Evolutionary conservation across 1,140 invertebrate genomes (phyloP).

Genomic region (Pseudomyrmex cubaensis): DNA sequence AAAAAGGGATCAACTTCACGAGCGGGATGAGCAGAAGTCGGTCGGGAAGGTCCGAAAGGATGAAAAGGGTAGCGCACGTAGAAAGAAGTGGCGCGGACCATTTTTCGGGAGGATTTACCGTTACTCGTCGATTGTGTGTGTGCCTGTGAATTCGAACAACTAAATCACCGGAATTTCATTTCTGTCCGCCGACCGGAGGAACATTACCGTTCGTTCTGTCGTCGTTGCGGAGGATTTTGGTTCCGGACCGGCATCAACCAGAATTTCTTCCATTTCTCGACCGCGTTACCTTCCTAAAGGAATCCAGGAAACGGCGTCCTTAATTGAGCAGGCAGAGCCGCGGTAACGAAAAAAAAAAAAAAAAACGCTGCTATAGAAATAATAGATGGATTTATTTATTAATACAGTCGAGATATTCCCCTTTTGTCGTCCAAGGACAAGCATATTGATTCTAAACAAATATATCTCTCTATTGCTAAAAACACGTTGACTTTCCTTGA

Average conservation of each 20-base stretch:
- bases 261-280: conserved; percentile 54
- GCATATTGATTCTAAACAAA: no score
- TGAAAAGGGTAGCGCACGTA: conserved; percentile 44
- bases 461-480: no score
- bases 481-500: no score
- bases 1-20: conserved; percentile 42
- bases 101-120: conserved; percentile 77
- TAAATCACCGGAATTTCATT: conserved; percentile 83
- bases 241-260: conserved; percentile 20
- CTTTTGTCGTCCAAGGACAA: no score
- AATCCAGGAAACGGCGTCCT: conserved; percentile 60
- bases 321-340: conserved; percentile 47
- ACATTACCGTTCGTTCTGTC: conserved; percentile 79
- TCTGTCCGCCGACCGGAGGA: conserved; percentile 75
- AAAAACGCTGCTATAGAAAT: background rate
- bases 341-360: conserved; percentile 8
- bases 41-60: conserved; percentile 22
- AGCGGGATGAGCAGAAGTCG: conserved; percentile 16
- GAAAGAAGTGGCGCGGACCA: conserved; percentile 71
- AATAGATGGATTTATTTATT: background rate
- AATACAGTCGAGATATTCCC: background rate
- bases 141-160: conserved; percentile 79
- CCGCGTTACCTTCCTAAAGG: conserved; percentile 1
- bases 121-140: conserved; percentile 14
- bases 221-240: conserved; percentile 68